Conservation (phyloP, 2,113 vertebrate genomes). For the Circaetus cinerascens region DNA sequence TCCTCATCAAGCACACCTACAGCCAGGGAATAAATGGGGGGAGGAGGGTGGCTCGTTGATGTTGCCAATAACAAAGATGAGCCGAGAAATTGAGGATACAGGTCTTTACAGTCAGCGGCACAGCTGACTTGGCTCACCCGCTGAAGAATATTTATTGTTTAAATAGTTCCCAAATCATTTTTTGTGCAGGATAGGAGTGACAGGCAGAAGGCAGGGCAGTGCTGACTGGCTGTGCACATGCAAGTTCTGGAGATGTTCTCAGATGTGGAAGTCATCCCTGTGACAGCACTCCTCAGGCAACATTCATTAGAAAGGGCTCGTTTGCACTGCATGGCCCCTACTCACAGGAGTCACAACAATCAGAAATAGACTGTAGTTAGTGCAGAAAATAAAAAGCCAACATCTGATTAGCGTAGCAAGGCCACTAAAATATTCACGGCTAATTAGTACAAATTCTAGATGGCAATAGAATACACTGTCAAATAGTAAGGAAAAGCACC, state of each 20-base stretch:
- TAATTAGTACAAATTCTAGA: neutral
- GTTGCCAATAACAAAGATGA: neutral
- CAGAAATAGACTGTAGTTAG: neutral
- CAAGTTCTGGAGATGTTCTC: conserved; percentile 16
- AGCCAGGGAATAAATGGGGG: neutral
- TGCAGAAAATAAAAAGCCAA: neutral
- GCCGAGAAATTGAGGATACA: neutral
- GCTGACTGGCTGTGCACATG: neutral
- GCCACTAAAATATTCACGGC: neutral
- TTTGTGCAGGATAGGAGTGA: neutral
- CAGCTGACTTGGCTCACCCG: neutral
- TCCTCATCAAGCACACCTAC: neutral
- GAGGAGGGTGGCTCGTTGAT: neutral
- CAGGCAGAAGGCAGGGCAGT: neutral
- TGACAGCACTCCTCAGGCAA: neutral
- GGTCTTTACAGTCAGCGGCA: neutral
- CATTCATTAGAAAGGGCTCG: neutral
- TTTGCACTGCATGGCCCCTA: neutral
- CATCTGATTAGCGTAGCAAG: neutral
- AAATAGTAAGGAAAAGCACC: neutral
- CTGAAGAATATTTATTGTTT: neutral
- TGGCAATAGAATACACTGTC: neutral
- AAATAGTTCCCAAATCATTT: neutral
- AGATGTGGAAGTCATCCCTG: neutral
- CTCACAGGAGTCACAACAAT: neutral